phyloP scores from a whole-genome alignment of 2,888 invertebrate genomes.

The Hydrotaea cyrtoneurina region DNA sequence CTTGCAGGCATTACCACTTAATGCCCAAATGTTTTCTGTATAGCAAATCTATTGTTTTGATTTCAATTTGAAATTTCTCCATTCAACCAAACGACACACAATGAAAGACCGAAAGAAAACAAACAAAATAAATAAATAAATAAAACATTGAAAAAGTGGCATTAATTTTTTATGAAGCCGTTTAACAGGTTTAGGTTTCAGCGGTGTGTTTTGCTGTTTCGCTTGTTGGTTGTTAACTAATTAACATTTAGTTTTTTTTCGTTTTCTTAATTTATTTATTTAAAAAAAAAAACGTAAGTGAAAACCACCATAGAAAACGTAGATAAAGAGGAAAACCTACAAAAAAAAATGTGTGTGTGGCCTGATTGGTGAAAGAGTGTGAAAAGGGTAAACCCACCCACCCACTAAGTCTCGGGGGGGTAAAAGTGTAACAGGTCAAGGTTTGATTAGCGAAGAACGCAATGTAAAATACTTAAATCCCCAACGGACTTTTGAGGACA shows the following conservation, averaged over 20 bases:
- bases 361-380: neutral
- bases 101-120: neutral
- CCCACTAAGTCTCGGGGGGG: neutral
- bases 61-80: conserved; percentile 17
- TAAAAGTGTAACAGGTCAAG: neutral
- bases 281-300: conserved; percentile 19
- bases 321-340: conserved; percentile 17
- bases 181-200: conserved; percentile 33
- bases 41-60: neutral
- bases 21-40: neutral
- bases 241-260: conserved; percentile 20
- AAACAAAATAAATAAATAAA: too few relatives aligned
- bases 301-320: neutral
- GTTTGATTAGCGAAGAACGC: neutral
- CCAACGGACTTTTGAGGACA: neutral
- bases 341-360: conserved; percentile 20
- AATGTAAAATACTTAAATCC: neutral
- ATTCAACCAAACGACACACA: neutral
- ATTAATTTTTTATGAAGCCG: conserved; percentile 29
- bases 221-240: conserved; percentile 9
- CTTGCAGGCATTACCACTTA: neutral
- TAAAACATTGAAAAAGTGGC: too few relatives aligned
- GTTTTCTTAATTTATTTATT: neutral
- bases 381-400: neutral
- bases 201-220: neutral